A percentile compares a stretch with the other conserved stretches of the same genome.
phyloP scores from a whole-genome alignment of 2,113 vertebrate species.

The Daboia siamensis region DNA sequence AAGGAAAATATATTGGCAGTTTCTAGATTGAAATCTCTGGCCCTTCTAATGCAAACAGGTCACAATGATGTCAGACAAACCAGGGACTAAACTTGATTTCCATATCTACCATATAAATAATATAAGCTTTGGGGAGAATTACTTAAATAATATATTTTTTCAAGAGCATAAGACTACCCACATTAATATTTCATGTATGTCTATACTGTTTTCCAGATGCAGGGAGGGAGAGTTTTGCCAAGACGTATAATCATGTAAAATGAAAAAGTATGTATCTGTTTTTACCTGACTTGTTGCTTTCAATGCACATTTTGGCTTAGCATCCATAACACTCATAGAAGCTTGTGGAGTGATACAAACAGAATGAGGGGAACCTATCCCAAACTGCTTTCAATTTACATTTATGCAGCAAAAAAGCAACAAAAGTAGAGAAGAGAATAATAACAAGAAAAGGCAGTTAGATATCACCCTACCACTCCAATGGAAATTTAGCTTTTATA shows the following conservation, averaged over 20 bases:
- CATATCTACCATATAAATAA: background rate
- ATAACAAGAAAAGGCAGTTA: background rate
- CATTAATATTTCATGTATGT: conserved; percentile 7
- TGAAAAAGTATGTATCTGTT: background rate
- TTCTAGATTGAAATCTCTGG: background rate
- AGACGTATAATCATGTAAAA: background rate
- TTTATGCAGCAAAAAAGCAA: background rate
- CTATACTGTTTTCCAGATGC: background rate
- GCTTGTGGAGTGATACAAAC: background rate
- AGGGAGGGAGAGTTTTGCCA: background rate
- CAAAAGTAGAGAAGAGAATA: background rate
- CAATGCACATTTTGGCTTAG: background rate
- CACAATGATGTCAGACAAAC: background rate
- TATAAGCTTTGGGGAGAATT: background rate
- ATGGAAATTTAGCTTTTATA: background rate
- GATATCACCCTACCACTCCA: background rate
- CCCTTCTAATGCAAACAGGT: background rate
- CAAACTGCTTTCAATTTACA: background rate
- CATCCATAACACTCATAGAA: background rate
- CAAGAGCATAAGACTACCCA: background rate
- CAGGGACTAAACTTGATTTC: background rate
- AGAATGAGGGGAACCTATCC: background rate
- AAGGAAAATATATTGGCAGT: background rate
- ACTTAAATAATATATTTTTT: conserved; percentile 7
- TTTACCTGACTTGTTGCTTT: background rate